Conservation (phyloP, 35 echinoderm and acorn worm species). For the Nesometra sesokonis region DNA sequence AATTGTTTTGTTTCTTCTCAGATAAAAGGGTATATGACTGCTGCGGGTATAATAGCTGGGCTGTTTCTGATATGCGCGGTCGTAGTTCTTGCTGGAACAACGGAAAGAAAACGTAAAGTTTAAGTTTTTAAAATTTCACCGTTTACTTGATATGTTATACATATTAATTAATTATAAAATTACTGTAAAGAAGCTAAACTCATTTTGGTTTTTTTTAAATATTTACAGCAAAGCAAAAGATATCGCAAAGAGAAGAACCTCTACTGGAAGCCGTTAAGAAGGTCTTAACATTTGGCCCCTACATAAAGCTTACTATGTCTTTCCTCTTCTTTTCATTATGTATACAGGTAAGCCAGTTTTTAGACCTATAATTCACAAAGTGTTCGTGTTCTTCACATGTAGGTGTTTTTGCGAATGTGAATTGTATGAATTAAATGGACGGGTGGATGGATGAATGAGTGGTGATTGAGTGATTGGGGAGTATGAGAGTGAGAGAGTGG, state of each 20-base stretch:
- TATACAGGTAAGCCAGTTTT: slow-evolving; percentile 23
- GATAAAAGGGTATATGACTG: slow-evolving; percentile 57
- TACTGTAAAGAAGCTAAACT: too few relatives aligned
- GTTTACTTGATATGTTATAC: too few relatives aligned
- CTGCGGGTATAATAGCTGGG: slow-evolving; percentile 33
- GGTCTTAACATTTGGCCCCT: slow-evolving; percentile 28
- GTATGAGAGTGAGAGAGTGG: too few relatives aligned
- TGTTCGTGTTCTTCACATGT: too few relatives aligned
- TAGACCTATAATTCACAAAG: too few relatives aligned
- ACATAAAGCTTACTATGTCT: slow-evolving; percentile 18
- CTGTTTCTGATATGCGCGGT: slow-evolving; percentile 39
- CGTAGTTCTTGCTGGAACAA: slow-evolving; percentile 57
- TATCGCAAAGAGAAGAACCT: neutral
- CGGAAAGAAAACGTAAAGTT: slow-evolving; percentile 77
- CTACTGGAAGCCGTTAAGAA: slow-evolving; percentile 7
- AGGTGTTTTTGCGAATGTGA: too few relatives aligned
- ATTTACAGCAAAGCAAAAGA: neutral
- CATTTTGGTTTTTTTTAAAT: neutral
- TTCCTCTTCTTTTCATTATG: slow-evolving; percentile 31
- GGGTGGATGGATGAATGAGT: too few relatives aligned
- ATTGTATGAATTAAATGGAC: too few relatives aligned
- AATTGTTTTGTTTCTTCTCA: slow-evolving; percentile 13
- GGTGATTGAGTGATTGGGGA: too few relatives aligned
- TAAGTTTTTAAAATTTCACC: too few relatives aligned
- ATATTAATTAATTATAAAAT: too few relatives aligned